phyloP scores from a whole-genome alignment of 37 sponge, comb jelly and placozoan genomes.

The Bolinopsis microptera region DNA sequence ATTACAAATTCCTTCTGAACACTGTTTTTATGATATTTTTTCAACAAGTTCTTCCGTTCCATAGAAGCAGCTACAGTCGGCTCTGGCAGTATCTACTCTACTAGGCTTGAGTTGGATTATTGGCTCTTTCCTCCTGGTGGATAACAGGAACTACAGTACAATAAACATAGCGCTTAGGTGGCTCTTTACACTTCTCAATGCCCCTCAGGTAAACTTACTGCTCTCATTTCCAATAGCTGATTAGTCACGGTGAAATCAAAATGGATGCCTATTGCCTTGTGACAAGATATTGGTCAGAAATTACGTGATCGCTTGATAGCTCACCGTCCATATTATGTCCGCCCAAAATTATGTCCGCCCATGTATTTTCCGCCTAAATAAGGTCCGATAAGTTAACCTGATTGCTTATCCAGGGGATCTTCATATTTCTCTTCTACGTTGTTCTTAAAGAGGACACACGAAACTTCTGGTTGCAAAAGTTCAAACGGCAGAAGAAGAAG shows the following conservation, averaged over 20 bases:
- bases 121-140: background rate
- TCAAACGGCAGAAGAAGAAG: background rate
- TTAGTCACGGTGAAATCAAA: no score
- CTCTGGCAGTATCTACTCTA: background rate
- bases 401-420: background rate
- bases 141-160: background rate
- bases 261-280: no score
- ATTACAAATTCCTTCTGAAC: no score
- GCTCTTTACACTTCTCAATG: background rate
- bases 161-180: background rate
- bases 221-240: no score
- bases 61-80: background rate
- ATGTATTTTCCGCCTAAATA: no score
- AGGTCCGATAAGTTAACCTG: no score
- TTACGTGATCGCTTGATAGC: no score
- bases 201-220: background rate
- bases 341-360: no score
- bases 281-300: no score
- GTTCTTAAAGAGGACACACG: background rate
- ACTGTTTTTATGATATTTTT: no score
- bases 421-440: slow-evolving; percentile 30
- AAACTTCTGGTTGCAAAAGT: background rate
- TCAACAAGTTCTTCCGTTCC: no score
- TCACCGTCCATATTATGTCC: no score
- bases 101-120: background rate